Conservation (phyloP, 2,113 vertebrate species). For the Hippocampus comes region DNA sequence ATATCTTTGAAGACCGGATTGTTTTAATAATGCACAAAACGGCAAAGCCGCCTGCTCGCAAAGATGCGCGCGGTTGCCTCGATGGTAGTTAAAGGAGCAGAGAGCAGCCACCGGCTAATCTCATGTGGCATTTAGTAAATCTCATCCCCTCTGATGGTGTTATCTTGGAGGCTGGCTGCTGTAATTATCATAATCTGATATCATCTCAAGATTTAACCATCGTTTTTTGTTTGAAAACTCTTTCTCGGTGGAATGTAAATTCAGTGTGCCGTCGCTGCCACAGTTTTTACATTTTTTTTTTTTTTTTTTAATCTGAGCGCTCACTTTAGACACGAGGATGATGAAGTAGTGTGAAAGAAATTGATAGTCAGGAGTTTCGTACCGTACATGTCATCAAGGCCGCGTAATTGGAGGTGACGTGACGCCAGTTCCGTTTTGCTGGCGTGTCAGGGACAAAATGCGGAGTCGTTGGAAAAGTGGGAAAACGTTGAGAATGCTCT, state of each 20-base stretch:
- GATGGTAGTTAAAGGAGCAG: not conserved
- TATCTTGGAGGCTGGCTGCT: constrained; percentile 1
- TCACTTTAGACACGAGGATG: too few species aligned
- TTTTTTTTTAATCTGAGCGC: too few species aligned
- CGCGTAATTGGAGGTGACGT: not conserved
- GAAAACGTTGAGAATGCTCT: too few species aligned
- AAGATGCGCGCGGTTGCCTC: not conserved
- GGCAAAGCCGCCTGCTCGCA: not conserved
- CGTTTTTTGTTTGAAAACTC: too few species aligned
- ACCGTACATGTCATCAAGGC: not conserved
- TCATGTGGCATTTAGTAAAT: not conserved
- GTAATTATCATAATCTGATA: constrained; percentile 7
- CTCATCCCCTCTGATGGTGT: constrained; percentile 1
- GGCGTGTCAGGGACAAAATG: not conserved
- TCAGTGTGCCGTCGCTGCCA: not conserved
- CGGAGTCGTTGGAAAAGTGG: too few species aligned
- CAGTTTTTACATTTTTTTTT: not conserved
- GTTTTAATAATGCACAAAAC: not conserved
- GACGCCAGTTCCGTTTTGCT: not conserved
- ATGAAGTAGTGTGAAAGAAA: not conserved
- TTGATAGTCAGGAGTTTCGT: not conserved
- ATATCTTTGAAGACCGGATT: too few species aligned
- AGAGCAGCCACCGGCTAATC: not conserved
- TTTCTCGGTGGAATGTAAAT: not conserved
- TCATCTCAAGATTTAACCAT: not conserved